Evolutionary conservation across 1,140 invertebrate species (phyloP).

Genomic region (Fopius arisanus): DNA sequence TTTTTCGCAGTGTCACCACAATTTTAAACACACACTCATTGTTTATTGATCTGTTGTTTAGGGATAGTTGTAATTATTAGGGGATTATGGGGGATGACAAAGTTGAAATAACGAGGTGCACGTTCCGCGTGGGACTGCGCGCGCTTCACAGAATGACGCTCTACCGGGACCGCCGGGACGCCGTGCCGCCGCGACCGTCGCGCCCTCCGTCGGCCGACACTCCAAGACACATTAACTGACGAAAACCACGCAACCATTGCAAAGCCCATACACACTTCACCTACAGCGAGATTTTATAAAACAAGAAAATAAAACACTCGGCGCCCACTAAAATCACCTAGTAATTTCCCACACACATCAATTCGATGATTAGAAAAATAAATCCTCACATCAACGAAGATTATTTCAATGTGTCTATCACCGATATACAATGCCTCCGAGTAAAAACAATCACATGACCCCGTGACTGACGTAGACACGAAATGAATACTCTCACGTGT

Average conservation of each 20-base stretch:
- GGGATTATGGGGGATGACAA: not conserved
- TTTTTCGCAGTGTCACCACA: not conserved
- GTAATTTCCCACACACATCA: not conserved
- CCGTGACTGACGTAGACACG: constrained; percentile 44
- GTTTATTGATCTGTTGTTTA: not conserved
- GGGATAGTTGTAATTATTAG: not conserved
- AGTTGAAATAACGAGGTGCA: constrained; percentile 28
- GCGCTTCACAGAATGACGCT: constrained; percentile 35
- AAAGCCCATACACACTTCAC: not conserved
- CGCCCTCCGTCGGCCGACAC: not conserved
- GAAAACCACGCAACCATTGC: constrained; percentile 13
- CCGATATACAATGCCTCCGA: constrained; percentile 25
- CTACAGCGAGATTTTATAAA: not conserved
- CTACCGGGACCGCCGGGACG: constrained; percentile 27
- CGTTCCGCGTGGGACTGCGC: constrained; percentile 41
- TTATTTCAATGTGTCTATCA: not conserved
- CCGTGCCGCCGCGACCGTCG: not conserved
- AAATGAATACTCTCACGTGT: constrained; percentile 45
- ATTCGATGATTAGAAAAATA: not conserved
- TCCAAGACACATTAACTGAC: not conserved
- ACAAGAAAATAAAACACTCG: too few species aligned
- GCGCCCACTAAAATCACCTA: too few species aligned
- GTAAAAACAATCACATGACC: constrained; percentile 49
- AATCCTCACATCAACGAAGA: not conserved
- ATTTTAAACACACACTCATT: not conserved